Conservation (phyloP, 2,113 vertebrate genomes). For the Campylomormyrus tamandua region DNA sequence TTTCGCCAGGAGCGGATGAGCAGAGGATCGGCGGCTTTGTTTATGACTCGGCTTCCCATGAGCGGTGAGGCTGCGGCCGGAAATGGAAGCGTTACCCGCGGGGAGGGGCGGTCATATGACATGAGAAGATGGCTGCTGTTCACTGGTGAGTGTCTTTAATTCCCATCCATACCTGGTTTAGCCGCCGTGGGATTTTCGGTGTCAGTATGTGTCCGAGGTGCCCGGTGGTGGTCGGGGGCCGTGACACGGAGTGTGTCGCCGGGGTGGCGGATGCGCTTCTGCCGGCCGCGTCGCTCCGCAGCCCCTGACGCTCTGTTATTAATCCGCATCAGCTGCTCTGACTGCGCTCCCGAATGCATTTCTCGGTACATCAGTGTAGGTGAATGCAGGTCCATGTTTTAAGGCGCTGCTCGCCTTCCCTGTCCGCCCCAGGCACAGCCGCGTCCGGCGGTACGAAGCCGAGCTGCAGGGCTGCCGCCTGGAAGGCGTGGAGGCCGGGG, state of each 20-base stretch:
- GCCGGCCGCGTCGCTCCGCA: not conserved
- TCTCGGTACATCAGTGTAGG: not conserved
- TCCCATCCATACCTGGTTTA: not conserved
- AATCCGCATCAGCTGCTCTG: not conserved
- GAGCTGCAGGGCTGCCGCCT: constrained; percentile 66
- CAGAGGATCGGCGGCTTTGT: not conserved
- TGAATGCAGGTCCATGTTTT: not conserved
- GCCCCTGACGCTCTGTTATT: not conserved
- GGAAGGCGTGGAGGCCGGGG: constrained; percentile 75
- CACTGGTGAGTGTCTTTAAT: constrained; percentile 57
- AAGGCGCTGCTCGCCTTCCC: not conserved
- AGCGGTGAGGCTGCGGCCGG: not conserved
- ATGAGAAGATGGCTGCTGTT: constrained; percentile 58
- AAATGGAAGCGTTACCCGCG: not conserved
- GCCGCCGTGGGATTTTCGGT: not conserved
- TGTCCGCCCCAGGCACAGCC: constrained; percentile 66
- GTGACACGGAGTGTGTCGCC: not conserved
- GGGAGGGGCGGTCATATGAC: constrained; percentile 52
- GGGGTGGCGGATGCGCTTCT: too few species aligned
- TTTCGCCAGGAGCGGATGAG: not conserved
- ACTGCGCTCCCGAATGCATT: not conserved
- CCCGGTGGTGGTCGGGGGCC: not conserved
- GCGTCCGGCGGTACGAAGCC: constrained; percentile 68
- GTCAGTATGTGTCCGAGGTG: not conserved
- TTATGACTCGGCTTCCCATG: constrained; percentile 2